A percentile compares a stretch with the other conserved stretches of the same genome.
phyloP scores from a whole-genome alignment of 2,797 vertebrate genomes.

The Phoeniculus purpureus region DNA sequence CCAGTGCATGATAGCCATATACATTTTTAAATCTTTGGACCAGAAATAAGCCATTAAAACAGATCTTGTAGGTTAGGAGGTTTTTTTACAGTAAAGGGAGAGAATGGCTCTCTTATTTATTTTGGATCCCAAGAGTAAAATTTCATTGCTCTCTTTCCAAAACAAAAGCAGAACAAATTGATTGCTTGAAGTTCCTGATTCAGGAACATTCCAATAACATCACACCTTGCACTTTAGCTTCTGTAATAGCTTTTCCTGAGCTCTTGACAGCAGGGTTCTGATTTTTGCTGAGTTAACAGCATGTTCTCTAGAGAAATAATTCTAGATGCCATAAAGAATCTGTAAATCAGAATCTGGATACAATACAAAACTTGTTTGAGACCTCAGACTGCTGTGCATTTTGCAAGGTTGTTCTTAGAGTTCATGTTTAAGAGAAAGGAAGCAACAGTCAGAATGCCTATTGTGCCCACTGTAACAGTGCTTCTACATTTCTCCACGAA shows the following conservation, averaged over 20 bases:
- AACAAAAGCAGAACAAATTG: background rate
- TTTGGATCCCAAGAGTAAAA: background rate
- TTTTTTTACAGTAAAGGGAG: background rate
- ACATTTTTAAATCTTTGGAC: constrained; percentile 48
- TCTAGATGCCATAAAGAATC: background rate
- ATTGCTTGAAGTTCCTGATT: background rate
- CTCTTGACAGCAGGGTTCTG: background rate
- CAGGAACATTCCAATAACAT: background rate
- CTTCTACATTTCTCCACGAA: background rate
- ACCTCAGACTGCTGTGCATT: background rate
- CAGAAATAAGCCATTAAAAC: constrained; percentile 3
- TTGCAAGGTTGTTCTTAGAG: background rate
- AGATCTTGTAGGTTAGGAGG: constrained; percentile 7
- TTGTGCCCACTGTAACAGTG: background rate
- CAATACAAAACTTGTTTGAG: background rate
- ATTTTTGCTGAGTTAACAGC: background rate
- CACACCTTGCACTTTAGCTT: background rate
- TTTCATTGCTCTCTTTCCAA: background rate
- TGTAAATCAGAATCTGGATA: background rate
- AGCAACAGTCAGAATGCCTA: background rate
- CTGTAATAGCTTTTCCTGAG: background rate
- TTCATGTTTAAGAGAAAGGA: background rate
- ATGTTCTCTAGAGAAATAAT: background rate
- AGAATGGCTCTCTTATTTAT: background rate
- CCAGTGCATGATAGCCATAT: background rate